phyloP scores from a whole-genome alignment of 2,888 invertebrate genomes.

The Chirona hameri region DNA sequence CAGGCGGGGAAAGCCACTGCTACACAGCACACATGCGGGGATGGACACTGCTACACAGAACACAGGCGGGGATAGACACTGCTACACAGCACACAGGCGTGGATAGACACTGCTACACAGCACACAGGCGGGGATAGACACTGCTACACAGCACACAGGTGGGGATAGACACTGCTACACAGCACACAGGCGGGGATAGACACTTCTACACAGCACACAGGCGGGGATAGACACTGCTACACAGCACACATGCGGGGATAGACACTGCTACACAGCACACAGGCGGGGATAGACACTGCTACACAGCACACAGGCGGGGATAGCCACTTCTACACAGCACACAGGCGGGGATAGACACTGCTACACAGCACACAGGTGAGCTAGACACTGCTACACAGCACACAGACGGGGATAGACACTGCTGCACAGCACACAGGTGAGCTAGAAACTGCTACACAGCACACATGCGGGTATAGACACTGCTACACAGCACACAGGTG shows the following conservation, averaged over 20 bases:
- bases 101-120: too few relatives aligned
- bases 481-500: not conserved
- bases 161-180: not conserved
- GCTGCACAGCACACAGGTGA: not conserved
- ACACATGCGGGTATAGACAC: too few relatives aligned
- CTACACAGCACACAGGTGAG: too few relatives aligned
- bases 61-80: not conserved
- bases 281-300: not conserved
- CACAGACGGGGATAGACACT: not conserved
- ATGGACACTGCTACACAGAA: not conserved
- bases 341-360: not conserved
- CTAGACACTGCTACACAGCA: not conserved
- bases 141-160: not conserved
- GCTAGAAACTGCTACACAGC: too few relatives aligned
- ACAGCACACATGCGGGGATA: too few relatives aligned
- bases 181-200: not conserved
- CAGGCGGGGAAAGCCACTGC: not conserved
- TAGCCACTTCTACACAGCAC: too few relatives aligned
- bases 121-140: too few relatives aligned
- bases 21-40: too few relatives aligned
- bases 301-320: not conserved
- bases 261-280: not conserved
- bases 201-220: not conserved
- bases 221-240: not conserved
- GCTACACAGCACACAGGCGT: not conserved